Percentiles rank a stretch among this genome's conserved stretches.
Conservation (phyloP, 2,797 vertebrate genomes). For the Galaxias olidus region DNA sequence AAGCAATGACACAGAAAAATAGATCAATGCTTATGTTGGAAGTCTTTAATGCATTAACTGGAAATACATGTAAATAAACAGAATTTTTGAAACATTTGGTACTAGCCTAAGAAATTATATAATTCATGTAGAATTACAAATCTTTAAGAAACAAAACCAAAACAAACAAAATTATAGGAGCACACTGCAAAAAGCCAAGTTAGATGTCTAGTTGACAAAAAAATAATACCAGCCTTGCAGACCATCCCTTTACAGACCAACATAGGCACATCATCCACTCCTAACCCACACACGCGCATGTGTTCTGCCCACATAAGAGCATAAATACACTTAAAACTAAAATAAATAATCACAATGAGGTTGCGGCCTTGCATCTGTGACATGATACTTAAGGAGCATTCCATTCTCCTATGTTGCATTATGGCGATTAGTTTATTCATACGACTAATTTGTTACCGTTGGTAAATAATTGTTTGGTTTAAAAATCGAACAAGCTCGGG, state of each 20-base stretch:
- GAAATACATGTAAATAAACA: slow-evolving; percentile 51
- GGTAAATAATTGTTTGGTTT: slow-evolving; percentile 54
- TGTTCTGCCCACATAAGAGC: slow-evolving; percentile 47
- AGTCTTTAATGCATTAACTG: slow-evolving; percentile 77
- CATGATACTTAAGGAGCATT: slow-evolving; percentile 27
- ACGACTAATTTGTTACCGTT: slow-evolving; percentile 49
- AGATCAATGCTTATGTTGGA: slow-evolving; percentile 50
- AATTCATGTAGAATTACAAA: slow-evolving; percentile 70
- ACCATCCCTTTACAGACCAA: slow-evolving; percentile 75
- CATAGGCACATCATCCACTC: slow-evolving; percentile 46
- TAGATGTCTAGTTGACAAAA: slow-evolving; percentile 39
- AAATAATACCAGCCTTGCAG: slow-evolving; percentile 58
- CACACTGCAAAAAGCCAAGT: slow-evolving; percentile 64
- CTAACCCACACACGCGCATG: slow-evolving; percentile 34
- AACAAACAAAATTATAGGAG: slow-evolving; percentile 60
- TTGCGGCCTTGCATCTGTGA: slow-evolving; percentile 50
- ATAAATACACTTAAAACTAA: slow-evolving; percentile 69
- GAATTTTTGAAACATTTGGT: slow-evolving; percentile 64
- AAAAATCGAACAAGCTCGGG: slow-evolving; percentile 51
- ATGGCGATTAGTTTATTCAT: slow-evolving; percentile 61
- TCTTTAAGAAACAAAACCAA: slow-evolving; percentile 52
- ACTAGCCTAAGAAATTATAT: slow-evolving; percentile 74
- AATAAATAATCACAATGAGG: slow-evolving; percentile 75
- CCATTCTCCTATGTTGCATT: slow-evolving; percentile 49
- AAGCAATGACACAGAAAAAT: neutral